phyloP scores from a whole-genome alignment of 2,797 vertebrate species.

The Mormyrus hasselquistii region DNA sequence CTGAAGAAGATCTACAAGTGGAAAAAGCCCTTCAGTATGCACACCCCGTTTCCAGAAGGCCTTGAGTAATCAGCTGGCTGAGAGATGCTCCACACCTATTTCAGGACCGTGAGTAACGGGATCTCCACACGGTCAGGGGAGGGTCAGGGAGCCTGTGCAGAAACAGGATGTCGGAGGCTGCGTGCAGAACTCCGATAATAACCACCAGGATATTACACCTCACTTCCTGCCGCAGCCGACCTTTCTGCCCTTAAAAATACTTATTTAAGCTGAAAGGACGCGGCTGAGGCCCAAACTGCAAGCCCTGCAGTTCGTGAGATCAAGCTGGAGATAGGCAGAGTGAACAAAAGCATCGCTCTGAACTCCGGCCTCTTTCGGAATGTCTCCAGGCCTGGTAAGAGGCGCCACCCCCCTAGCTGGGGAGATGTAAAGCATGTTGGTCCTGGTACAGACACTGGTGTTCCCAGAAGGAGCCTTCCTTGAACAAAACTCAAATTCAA shows the following conservation, averaged over 20 bases:
- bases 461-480: neutral
- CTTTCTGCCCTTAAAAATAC: slow-evolving; percentile 8
- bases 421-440: neutral
- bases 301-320: neutral
- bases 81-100: slow-evolving; percentile 2
- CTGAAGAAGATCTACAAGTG: neutral
- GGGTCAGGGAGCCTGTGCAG: neutral
- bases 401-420: neutral
- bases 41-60: neutral
- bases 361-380: neutral
- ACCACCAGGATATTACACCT: slow-evolving; percentile 7
- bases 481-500: neutral
- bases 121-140: neutral
- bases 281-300: neutral
- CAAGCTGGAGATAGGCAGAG: neutral
- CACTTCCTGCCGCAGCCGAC: neutral
- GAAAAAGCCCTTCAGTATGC: neutral
- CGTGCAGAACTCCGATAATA: neutral
- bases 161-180: neutral
- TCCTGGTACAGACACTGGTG: neutral
- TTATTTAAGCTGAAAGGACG: slow-evolving; percentile 38
- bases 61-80: neutral
- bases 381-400: neutral
- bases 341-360: neutral
- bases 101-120: neutral